Percentiles rank a stretch among this genome's conserved stretches.
phyloP scores from a whole-genome alignment of 2,888 invertebrate species.

The Parthenolecanium corni region DNA sequence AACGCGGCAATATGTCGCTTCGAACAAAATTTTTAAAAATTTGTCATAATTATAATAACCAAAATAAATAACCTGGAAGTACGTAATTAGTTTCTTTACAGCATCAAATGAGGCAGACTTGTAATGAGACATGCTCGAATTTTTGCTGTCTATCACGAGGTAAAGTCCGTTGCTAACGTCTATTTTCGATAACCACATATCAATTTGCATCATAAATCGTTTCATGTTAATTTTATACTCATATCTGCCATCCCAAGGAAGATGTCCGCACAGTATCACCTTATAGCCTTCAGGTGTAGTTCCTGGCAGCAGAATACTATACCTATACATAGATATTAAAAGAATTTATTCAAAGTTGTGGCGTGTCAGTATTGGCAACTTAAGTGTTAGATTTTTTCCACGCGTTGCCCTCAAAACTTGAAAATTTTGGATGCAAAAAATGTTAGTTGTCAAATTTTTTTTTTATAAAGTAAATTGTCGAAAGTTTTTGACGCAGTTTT shows the following conservation, averaged over 20 bases:
- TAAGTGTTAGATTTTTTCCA: too few species aligned
- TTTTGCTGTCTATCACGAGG: conserved; percentile 18
- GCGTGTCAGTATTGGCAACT: too few species aligned
- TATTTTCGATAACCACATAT: conserved; percentile 25
- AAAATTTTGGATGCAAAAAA: too few species aligned
- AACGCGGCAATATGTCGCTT: too few species aligned
- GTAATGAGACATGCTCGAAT: conserved; percentile 14
- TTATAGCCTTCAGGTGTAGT: conserved; percentile 20
- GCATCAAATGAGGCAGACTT: conserved; percentile 15
- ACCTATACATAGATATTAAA: background rate
- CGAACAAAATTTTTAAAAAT: too few species aligned
- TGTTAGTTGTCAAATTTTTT: too few species aligned
- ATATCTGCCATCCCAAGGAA: conserved; percentile 4
- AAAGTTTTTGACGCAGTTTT: too few species aligned
- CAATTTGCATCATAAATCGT: conserved; percentile 23
- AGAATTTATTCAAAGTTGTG: background rate
- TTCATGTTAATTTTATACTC: conserved; percentile 2
- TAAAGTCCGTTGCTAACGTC: conserved; percentile 11
- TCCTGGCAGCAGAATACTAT: conserved; percentile 18
- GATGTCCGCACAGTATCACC: conserved; percentile 17
- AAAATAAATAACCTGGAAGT: conserved; percentile 12
- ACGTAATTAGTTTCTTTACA: conserved; percentile 13
- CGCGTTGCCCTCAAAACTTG: too few species aligned
- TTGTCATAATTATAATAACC: background rate
- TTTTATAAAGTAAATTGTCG: too few species aligned